A percentile compares a stretch with the other conserved stretches of the same genome.
phyloP scores from a whole-genome alignment of 1,140 invertebrate species.

The Mactra quadrangularis region DNA sequence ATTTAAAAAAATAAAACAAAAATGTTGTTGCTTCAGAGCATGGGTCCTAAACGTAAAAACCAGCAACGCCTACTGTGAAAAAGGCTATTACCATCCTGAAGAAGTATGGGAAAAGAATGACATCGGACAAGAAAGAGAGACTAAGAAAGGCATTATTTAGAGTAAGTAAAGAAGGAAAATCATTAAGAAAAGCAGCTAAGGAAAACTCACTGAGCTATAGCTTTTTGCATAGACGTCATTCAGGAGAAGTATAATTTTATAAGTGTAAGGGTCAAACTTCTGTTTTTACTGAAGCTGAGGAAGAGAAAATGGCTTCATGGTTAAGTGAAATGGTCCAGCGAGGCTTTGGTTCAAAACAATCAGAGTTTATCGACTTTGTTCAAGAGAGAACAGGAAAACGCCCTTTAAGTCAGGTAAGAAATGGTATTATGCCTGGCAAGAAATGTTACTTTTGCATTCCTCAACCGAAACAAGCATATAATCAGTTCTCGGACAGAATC shows the following conservation, averaged over 20 bases:
- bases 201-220: neutral
- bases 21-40: too few species aligned
- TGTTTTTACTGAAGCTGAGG: conserved; percentile 53
- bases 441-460: conserved; percentile 5
- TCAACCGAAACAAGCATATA: conserved; percentile 23
- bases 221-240: conserved; percentile 1
- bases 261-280: conserved; percentile 44
- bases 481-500: neutral
- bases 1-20: too few species aligned
- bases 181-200: too few species aligned
- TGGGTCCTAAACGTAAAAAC: conserved; percentile 32
- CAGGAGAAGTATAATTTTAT: conserved; percentile 29
- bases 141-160: conserved; percentile 29
- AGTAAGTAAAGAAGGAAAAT: too few species aligned
- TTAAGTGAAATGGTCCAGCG: conserved; percentile 55
- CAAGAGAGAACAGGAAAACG: conserved; percentile 43
- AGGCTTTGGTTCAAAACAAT: conserved; percentile 55
- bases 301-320: conserved; percentile 56
- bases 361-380: conserved; percentile 56
- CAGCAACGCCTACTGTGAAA: conserved; percentile 30
- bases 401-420: conserved; percentile 15
- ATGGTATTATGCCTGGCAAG: conserved; percentile 21
- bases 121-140: conserved; percentile 29
- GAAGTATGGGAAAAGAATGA: conserved; percentile 32
- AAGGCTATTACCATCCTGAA: conserved; percentile 6